A percentile compares a stretch with the other conserved stretches of the same genome.
Evolutionary conservation across 2,113 vertebrate species (phyloP).

Genomic region (Campylomormyrus tamandua): DNA sequence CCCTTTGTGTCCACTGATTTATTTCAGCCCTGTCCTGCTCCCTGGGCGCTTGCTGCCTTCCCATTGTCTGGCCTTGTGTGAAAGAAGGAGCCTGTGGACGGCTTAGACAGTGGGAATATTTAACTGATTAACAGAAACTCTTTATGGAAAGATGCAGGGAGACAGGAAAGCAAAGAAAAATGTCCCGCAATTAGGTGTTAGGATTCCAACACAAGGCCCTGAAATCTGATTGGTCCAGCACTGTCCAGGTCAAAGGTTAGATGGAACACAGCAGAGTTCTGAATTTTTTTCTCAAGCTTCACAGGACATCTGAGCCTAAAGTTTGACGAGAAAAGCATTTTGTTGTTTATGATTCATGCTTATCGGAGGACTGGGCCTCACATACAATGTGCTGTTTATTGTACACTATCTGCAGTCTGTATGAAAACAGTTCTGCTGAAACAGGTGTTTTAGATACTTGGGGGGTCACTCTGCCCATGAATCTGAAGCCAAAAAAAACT

Average conservation of each 20-base stretch:
- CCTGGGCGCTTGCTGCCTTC: slow-evolving; percentile 61
- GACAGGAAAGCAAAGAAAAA: slow-evolving; percentile 44
- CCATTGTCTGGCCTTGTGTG: slow-evolving; percentile 74
- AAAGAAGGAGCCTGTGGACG: slow-evolving; percentile 70
- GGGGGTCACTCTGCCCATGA: neutral
- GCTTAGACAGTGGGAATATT: slow-evolving; percentile 73
- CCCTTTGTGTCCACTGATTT: slow-evolving; percentile 72
- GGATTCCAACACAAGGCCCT: slow-evolving; percentile 18
- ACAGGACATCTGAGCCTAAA: neutral
- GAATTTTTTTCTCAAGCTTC: neutral
- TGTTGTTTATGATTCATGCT: slow-evolving; percentile 50
- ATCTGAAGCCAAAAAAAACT: slow-evolving; percentile 9
- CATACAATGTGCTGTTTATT: slow-evolving; percentile 51
- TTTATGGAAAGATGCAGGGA: slow-evolving; percentile 63
- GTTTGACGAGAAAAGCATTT: slow-evolving; percentile 33
- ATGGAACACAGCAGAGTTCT: neutral
- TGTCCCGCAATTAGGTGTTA: slow-evolving; percentile 36
- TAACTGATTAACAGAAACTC: slow-evolving; percentile 65
- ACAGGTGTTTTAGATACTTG: slow-evolving; percentile 41
- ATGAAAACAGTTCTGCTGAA: slow-evolving; percentile 57
- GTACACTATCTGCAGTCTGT: slow-evolving; percentile 69
- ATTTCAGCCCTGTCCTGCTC: slow-evolving; percentile 67
- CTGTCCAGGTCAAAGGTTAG: neutral
- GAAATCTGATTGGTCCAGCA: slow-evolving; percentile 6
- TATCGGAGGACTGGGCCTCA: slow-evolving; percentile 34